Conservation (phyloP, 1,140 invertebrate species). For the Popillia japonica region DNA sequence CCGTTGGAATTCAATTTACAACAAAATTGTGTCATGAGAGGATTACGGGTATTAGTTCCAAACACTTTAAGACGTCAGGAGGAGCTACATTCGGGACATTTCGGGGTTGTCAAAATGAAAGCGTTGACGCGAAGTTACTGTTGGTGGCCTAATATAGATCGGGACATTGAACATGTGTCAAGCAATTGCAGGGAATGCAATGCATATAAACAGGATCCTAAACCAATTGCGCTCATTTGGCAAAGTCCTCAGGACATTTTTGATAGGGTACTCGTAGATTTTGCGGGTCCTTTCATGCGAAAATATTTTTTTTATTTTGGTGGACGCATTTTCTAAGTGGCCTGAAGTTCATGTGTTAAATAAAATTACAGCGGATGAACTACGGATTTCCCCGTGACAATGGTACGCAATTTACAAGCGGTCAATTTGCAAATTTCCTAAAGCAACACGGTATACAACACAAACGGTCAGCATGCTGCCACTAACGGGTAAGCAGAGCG, state of each 20-base stretch:
- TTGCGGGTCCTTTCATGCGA: constrained; percentile 51
- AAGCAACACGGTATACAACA: constrained; percentile 27
- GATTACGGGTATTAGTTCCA: too few relatives aligned
- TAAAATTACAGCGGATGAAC: too few relatives aligned
- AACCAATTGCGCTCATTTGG: constrained; percentile 49
- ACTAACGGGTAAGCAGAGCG: constrained; percentile 38
- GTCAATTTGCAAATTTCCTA: constrained; percentile 43
- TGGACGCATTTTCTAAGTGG: too few relatives aligned
- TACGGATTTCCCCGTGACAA: too few relatives aligned
- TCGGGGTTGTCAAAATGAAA: constrained; percentile 49
- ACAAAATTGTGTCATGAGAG: too few relatives aligned
- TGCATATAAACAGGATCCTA: constrained; percentile 44
- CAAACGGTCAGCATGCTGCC: constrained; percentile 32
- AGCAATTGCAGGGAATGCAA: too few relatives aligned
- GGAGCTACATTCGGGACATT: constrained; percentile 48
- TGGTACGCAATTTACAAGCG: constrained; percentile 30
- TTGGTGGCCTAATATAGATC: constrained; percentile 47
- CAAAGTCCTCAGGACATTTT: too few relatives aligned
- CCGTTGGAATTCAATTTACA: too few relatives aligned
- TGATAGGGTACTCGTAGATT: constrained; percentile 54
- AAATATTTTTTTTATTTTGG: constrained; percentile 53
- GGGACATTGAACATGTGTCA: constrained; percentile 56
- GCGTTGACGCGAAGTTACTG: constrained; percentile 44
- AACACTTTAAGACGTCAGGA: constrained; percentile 38
- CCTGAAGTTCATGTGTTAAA: too few relatives aligned